Evolutionary conservation across 2,113 vertebrate genomes (phyloP).

Genomic region (Hyperoodon ampullatus): DNA sequence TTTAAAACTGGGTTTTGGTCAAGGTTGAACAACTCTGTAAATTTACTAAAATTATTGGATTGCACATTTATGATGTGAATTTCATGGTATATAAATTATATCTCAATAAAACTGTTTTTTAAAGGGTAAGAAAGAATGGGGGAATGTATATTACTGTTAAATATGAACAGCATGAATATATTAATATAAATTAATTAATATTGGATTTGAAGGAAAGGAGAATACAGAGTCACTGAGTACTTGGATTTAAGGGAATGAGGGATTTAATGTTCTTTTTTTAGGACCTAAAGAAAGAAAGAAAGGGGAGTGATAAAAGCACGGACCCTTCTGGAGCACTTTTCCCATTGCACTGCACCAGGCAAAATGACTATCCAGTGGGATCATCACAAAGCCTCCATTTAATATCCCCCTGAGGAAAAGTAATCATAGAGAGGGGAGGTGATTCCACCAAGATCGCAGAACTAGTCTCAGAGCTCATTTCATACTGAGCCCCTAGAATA

Average conservation of each 20-base stretch:
- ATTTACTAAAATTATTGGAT: neutral
- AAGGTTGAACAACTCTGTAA: neutral
- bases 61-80: neutral
- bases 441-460: neutral
- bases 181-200: neutral
- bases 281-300: neutral
- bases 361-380: neutral
- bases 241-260: neutral
- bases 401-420: neutral
- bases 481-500: neutral
- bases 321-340: neutral
- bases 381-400: neutral
- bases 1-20: slow-evolving; percentile 12
- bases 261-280: neutral
- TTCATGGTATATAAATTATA: neutral
- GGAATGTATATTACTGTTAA: neutral
- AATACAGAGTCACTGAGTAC: neutral
- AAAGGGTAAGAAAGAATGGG: neutral
- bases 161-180: neutral
- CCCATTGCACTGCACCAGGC: neutral
- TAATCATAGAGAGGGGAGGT: neutral
- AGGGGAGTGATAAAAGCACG: neutral
- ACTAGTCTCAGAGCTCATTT: neutral
- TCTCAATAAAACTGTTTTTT: neutral
- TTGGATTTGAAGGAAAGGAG: neutral